phyloP scores from a whole-genome alignment of 2,888 invertebrate genomes.

The Disparrhopalites patrizii region DNA sequence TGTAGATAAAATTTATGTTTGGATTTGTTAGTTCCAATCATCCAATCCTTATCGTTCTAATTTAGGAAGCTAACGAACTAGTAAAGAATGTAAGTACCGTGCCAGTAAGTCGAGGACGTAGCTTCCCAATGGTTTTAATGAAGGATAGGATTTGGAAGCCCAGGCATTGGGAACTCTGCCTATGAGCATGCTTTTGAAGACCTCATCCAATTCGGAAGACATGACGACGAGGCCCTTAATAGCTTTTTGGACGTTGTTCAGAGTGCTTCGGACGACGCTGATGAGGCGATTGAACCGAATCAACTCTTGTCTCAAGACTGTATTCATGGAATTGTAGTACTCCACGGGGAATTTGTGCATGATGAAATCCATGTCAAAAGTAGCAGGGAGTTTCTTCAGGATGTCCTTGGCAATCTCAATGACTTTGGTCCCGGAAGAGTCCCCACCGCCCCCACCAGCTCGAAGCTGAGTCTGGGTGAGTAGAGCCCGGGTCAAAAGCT shows the following conservation, averaged over 20 bases:
- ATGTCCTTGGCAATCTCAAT: conserved; percentile 27
- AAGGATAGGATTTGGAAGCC: conserved; percentile 57
- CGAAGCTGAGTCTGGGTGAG: conserved; percentile 60
- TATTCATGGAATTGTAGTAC: conserved; percentile 87
- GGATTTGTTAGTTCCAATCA: no score
- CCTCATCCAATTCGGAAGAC: conserved; percentile 78
- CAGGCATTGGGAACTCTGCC: conserved; percentile 80
- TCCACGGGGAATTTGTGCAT: conserved; percentile 68
- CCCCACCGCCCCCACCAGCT: conserved; percentile 8
- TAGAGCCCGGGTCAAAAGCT: conserved; percentile 49
- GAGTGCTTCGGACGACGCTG: conserved; percentile 65
- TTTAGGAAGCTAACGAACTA: no score
- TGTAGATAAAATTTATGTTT: conserved; percentile 74
- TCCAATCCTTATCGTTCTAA: no score
- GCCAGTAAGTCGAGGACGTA: conserved; percentile 78
- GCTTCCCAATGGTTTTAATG: conserved; percentile 84
- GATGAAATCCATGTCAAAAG: conserved; percentile 64
- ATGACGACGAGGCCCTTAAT: conserved; percentile 81
- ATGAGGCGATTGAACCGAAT: conserved; percentile 72
- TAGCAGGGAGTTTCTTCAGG: conserved; percentile 58
- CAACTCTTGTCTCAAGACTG: conserved; percentile 84
- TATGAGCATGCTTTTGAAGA: conserved; percentile 75
- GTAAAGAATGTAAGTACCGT: no score
- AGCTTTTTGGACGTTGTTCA: conserved; percentile 75
- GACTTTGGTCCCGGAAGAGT: conserved; percentile 50